Conservation (phyloP, 2,797 vertebrate species). For the Cynodonichthys magdalenae region DNA sequence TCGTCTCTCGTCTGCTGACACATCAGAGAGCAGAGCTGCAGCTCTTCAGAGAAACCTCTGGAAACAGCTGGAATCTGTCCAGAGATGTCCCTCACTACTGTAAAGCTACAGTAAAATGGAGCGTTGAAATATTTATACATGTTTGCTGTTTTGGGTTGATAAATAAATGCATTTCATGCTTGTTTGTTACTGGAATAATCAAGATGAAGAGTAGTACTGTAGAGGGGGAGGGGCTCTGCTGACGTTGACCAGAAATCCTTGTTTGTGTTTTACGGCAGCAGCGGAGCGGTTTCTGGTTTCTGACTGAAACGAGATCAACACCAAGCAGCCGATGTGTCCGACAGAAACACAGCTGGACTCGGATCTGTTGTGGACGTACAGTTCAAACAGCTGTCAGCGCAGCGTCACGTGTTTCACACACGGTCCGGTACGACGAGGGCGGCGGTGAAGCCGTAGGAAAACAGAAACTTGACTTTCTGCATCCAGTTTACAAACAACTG, state of each 20-base stretch:
- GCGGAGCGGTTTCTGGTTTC: constrained; percentile 30
- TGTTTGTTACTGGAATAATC: constrained; percentile 78
- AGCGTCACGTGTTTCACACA: constrained; percentile 70
- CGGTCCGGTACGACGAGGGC: constrained; percentile 20
- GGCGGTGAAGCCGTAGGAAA: constrained; percentile 41
- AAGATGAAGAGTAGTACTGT: constrained; percentile 84
- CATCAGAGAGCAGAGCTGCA: constrained; percentile 22
- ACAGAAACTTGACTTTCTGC: constrained; percentile 26
- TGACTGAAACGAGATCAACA: constrained; percentile 39
- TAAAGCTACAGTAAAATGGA: constrained; percentile 87
- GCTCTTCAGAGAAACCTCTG: constrained; percentile 45
- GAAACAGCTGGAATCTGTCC: constrained; percentile 87
- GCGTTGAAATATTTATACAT: constrained; percentile 83
- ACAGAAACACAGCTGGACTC: constrained; percentile 50
- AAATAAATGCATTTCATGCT: constrained; percentile 98
- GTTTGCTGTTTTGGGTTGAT: constrained; percentile 83
- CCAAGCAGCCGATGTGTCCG: constrained; percentile 57
- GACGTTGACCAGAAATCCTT: constrained; percentile 54
- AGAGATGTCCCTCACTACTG: constrained; percentile 86
- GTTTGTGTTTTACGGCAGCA: constrained; percentile 20
- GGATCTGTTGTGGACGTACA: constrained; percentile 73
- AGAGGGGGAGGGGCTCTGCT: constrained; percentile 86
- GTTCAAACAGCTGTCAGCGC: constrained; percentile 90
- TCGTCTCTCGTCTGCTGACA: constrained; percentile 23
- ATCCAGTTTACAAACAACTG: background rate